Base-by-base conservation (phyloP, 2,797 vertebrate species). In the Pelobates cultripes region DNA sequence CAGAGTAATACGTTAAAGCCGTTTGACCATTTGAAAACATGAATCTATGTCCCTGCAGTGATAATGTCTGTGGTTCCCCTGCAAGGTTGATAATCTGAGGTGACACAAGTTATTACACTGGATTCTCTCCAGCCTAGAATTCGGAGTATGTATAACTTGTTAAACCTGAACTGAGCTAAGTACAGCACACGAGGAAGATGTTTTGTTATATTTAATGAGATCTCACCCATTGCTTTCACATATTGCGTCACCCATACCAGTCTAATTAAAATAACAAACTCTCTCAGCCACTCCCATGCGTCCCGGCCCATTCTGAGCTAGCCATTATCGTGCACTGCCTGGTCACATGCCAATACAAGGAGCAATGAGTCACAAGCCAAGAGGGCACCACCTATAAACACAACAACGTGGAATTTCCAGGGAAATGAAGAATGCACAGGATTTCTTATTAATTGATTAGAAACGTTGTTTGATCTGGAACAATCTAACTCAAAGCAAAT, bases 301-400 rank as follows among this genome's bases (percentile, higher is more conserved):
- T 51, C 47, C 47, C 5, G 47, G 47, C 47, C 47, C 10, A 6
- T 10, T 51, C 5, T 10, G 10, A 51, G 47, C 47, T 51, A 6
- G 47, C 47, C 47, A 51, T 51, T 10, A 51, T 10, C 47, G 5
- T 51, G 47, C 10, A 51, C 47, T 51, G 47, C 47, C 5, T 51
- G 67, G 57, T n/a, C 57, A 41, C 44, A n/a, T 79, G 77, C 69
- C 77, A 79, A 64, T 42, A 63, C n/a, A 61, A 41, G 44, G 55
- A 10, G 17, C 53, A 41, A 44, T 63, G 53, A 63, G 53, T 71
- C 72, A 74, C 47, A 63, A 9, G 66, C 44, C n/a, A 70, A 13
- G 7, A 40, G 55, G 69, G 68, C 63, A 45, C 53, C 69, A 78
- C 77, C 53, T 78, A 57, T 17, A 70, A 55, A 71, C 15, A 12